Percentiles rank a stretch among this genome's conserved stretches.
Evolutionary conservation across 1,140 invertebrate genomes (phyloP).

Genomic region (Dendrolimus punctatus): DNA sequence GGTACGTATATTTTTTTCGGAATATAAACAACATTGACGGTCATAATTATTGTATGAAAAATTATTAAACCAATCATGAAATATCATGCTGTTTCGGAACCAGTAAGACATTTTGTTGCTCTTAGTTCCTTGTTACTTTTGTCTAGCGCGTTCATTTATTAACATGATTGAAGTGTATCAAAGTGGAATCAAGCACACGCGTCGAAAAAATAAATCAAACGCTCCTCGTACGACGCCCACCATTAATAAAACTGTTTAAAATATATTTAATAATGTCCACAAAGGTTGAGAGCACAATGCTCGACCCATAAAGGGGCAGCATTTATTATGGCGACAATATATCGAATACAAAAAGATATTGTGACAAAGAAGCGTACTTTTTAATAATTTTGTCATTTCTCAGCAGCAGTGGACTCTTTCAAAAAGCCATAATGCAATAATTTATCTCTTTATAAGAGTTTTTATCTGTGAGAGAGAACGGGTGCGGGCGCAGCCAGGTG

Average conservation of each 20-base stretch:
- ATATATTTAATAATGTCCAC: conserved; percentile 72
- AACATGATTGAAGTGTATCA: conserved; percentile 53
- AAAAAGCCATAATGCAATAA: conserved; percentile 71
- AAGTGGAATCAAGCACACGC: conserved; percentile 53
- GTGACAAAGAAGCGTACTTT: conserved; percentile 69
- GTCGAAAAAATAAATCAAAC: conserved; percentile 71
- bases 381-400: conserved; percentile 73
- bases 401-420: conserved; percentile 70
- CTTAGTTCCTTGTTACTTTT: not conserved
- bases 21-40: no score
- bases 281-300: conserved; percentile 62
- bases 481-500: conserved; percentile 42
- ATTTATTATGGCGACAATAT: conserved; percentile 71
- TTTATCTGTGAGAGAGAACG: conserved; percentile 54
- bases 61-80: no score
- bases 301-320: conserved; percentile 61
- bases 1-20: no score
- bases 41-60: no score
- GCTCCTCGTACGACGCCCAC: conserved; percentile 60
- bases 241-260: conserved; percentile 71
- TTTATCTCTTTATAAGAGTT: conserved; percentile 70
- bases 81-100: no score
- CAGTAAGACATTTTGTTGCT: no score
- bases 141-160: conserved; percentile 17
- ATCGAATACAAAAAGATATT: conserved; percentile 70